Evolutionary conservation across 2,113 vertebrate genomes (phyloP).

Genomic region (Zosterops hypoxanthus): DNA sequence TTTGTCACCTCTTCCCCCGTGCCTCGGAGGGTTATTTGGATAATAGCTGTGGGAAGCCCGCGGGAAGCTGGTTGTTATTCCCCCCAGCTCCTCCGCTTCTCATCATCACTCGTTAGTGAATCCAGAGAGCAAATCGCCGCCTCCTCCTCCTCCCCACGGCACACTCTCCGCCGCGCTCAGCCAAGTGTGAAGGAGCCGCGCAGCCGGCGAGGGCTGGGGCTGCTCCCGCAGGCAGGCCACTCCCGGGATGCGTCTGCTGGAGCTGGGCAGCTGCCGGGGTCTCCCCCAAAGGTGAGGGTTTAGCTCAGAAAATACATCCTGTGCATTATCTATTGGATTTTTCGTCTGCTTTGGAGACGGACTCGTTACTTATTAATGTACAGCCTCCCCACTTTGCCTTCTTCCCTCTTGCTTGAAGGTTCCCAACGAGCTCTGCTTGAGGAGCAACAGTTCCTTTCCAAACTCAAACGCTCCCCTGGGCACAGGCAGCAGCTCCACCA

Average conservation of each 20-base stretch:
- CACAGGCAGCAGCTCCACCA: background rate
- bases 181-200: background rate
- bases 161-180: background rate
- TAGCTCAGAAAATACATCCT: background rate
- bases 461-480: background rate
- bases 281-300: background rate
- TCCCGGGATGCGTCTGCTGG: background rate
- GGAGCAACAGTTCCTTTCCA: background rate
- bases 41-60: background rate
- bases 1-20: background rate
- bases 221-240: background rate
- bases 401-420: background rate
- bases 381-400: background rate
- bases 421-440: background rate
- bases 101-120: background rate
- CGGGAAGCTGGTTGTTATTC: background rate
- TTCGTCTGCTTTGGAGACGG: background rate
- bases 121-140: background rate
- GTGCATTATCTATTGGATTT: rapidly evolving
- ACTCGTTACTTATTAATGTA: background rate
- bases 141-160: background rate
- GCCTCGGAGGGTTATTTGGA: background rate
- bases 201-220: background rate
- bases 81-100: background rate
- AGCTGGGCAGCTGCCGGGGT: background rate